Conservation (phyloP, 2,888 invertebrate species). For the Halocaridina rubra region DNA sequence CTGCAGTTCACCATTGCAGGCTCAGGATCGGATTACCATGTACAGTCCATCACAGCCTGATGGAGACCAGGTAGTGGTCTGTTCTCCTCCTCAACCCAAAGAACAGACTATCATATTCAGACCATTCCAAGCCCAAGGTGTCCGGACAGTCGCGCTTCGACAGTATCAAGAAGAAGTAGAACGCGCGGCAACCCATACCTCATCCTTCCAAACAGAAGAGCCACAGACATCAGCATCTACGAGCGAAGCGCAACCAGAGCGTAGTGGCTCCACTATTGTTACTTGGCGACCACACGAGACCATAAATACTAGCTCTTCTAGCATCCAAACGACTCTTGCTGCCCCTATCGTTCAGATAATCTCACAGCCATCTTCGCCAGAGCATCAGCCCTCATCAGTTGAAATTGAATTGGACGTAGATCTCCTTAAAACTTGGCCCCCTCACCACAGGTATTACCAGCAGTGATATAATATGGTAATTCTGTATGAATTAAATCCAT, state of each 20-base stretch:
- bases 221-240: neutral
- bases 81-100: constrained; percentile 43
- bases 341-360: constrained; percentile 52
- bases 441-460: constrained; percentile 46
- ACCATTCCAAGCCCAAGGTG: constrained; percentile 55
- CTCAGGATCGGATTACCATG: constrained; percentile 28
- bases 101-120: constrained; percentile 49
- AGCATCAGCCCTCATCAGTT: constrained; percentile 43
- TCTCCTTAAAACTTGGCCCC: constrained; percentile 44
- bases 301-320: constrained; percentile 23
- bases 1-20: constrained; percentile 32
- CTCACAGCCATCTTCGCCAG: constrained; percentile 37
- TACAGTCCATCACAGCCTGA: constrained; percentile 34
- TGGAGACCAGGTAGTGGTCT: constrained; percentile 38
- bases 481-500: neutral
- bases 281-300: constrained; percentile 41
- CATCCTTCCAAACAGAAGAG: constrained; percentile 25
- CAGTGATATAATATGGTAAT: constrained; percentile 24
- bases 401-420: constrained; percentile 48
- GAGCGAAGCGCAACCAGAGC: neutral
- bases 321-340: constrained; percentile 28
- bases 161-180: constrained; percentile 43
- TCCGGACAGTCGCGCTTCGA: constrained; percentile 46
- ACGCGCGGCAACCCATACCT: neutral
- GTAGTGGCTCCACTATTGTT: constrained; percentile 10